Percentiles rank a stretch among this genome's conserved stretches.
phyloP scores from a whole-genome alignment of 2,888 invertebrate genomes.

The Osmoderma eremita region DNA sequence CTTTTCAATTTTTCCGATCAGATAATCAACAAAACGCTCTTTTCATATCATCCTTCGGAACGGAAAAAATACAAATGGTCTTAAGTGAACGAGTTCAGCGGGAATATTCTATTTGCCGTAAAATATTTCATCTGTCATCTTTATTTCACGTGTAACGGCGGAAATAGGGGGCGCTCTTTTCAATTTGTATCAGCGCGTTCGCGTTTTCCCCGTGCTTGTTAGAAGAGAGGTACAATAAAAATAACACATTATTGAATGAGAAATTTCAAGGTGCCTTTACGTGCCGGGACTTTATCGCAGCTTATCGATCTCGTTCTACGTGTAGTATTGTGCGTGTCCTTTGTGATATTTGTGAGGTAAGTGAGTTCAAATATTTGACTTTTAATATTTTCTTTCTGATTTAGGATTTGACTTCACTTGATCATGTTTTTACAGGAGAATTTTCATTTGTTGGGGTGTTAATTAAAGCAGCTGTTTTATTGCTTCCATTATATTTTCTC shows the following conservation, averaged over 20 bases:
- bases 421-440: too few relatives aligned
- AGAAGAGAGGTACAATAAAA: constrained; percentile 36
- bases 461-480: too few relatives aligned
- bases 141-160: constrained; percentile 32
- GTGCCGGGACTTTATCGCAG: constrained; percentile 37
- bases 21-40: constrained; percentile 28
- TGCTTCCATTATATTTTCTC: too few relatives aligned
- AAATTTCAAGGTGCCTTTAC: constrained; percentile 35
- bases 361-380: constrained; percentile 24
- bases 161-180: constrained; percentile 26
- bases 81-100: constrained; percentile 23
- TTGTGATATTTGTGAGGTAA: constrained; percentile 25
- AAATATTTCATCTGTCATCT: constrained; percentile 37
- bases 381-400: constrained; percentile 27
- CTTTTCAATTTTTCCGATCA: constrained; percentile 25
- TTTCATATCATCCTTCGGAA: constrained; percentile 19
- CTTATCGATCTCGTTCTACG: constrained; percentile 30
- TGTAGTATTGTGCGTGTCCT: constrained; percentile 29
- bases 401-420: background rate
- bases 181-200: constrained; percentile 32
- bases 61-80: constrained; percentile 28
- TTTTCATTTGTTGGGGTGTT: too few relatives aligned
- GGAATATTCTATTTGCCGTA: constrained; percentile 30
- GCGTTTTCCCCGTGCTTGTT: constrained; percentile 32
- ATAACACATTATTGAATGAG: constrained; percentile 38